Evolutionary conservation across 2,888 invertebrate species (phyloP).

Genomic region (Ornithoptera alexandrae): DNA sequence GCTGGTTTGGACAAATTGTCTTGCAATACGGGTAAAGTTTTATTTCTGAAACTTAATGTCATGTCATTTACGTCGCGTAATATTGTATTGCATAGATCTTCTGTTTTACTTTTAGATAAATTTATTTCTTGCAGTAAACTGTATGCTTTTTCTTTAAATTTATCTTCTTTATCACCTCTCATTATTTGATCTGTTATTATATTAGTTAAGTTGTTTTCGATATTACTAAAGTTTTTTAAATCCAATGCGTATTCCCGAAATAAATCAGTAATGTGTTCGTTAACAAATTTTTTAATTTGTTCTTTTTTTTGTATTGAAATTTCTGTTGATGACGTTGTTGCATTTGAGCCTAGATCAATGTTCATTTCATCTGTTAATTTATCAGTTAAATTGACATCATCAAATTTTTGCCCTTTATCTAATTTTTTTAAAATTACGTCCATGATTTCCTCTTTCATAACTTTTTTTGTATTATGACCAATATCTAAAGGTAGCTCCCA

Average conservation of each 20-base stretch:
- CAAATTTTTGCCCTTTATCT: not conserved
- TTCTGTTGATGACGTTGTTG: not conserved
- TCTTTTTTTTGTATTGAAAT: slow-evolving; percentile 2
- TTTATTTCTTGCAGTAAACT: slow-evolving; percentile 18
- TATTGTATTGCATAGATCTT: slow-evolving; percentile 20
- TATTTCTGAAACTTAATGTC: slow-evolving; percentile 16
- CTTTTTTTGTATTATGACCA: slow-evolving; percentile 5
- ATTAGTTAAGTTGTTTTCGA: slow-evolving; percentile 17
- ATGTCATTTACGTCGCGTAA: slow-evolving; percentile 7
- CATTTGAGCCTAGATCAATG: not conserved
- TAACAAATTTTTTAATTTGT: slow-evolving; percentile 12
- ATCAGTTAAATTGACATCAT: not conserved
- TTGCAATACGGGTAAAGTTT: not conserved
- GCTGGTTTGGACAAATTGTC: not conserved
- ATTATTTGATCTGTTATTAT: slow-evolving; percentile 23
- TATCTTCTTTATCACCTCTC: slow-evolving; percentile 3
- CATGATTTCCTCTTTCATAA: slow-evolving; percentile 20
- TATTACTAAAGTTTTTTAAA: not conserved
- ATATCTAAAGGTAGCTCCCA: slow-evolving; percentile 8
- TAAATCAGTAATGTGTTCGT: slow-evolving; percentile 9
- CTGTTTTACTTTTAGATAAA: slow-evolving; percentile 17
- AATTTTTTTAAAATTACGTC: slow-evolving; percentile 12
- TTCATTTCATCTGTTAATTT: not conserved
- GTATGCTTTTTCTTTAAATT: slow-evolving; percentile 15
- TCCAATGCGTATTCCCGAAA: slow-evolving; percentile 6